Conservation (phyloP, 2,888 invertebrate genomes). For the Conomelus anceps region DNA sequence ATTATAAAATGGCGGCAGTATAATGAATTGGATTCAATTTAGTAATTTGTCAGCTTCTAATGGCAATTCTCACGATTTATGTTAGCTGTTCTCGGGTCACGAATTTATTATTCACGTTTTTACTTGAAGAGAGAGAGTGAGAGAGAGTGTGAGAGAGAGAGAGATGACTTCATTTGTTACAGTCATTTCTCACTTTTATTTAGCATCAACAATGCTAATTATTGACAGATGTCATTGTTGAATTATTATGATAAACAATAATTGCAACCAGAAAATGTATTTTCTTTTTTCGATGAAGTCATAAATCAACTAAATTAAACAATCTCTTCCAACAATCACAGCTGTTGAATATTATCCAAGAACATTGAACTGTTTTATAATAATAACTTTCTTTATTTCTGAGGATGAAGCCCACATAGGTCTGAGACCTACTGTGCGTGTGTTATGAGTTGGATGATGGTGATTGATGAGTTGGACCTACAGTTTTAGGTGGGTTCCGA, state of each 20-base stretch:
- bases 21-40: background rate
- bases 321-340: background rate
- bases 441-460: too few species aligned
- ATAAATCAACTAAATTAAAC: background rate
- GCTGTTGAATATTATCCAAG: background rate
- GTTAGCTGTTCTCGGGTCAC: background rate
- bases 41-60: background rate
- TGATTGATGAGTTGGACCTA: too few species aligned
- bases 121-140: background rate
- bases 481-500: too few species aligned
- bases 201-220: background rate
- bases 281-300: background rate
- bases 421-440: too few species aligned
- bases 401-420: too few species aligned
- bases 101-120: background rate
- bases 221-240: background rate
- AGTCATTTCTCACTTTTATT: background rate
- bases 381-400: too few species aligned
- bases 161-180: background rate
- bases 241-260: background rate
- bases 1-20: background rate
- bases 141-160: background rate
- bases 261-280: background rate
- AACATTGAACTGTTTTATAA: background rate
- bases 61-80: background rate